These are phyloP conservation scores for Brachionus paranguensis DNA, from an alignment of 1,140 invertebrate species.

Conservation along the genomic window DNA sequence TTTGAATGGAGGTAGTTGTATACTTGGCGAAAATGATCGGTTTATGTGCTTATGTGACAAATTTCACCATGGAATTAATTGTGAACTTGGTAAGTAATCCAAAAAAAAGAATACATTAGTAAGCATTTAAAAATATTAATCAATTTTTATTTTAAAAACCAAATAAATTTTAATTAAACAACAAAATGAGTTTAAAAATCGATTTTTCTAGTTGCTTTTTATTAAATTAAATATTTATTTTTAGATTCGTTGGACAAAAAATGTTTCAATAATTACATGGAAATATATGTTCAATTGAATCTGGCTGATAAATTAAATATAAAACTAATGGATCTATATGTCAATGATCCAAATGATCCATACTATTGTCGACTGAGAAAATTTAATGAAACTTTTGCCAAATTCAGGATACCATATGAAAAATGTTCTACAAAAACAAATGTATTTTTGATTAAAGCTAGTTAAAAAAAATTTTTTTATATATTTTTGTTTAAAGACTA, in stretches of 20 bases:
- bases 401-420: conserved; percentile 18
- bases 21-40: not conserved
- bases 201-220: too few species aligned
- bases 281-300: not conserved
- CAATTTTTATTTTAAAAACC: not conserved
- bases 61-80: conserved; percentile 13
- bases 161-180: not conserved
- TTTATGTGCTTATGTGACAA: conserved; percentile 11
- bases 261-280: conserved; percentile 31
- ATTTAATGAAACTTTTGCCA: not conserved
- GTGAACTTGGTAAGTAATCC: not conserved
- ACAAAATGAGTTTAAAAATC: too few species aligned
- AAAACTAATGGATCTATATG: not conserved
- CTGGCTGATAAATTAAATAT: not conserved
- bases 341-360: not conserved
- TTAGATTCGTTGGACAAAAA: not conserved
- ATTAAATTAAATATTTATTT: not conserved
- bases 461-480: not conserved
- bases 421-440: not conserved
- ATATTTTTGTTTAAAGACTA: not conserved
- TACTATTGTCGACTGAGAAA: not conserved
- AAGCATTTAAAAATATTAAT: too few species aligned
- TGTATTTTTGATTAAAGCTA: not conserved
- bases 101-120: too few species aligned
- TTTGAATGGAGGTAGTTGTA: conserved; percentile 3